Evolutionary conservation across 2,888 invertebrate species (phyloP).

Genomic region (Machimus atricapillus): DNA sequence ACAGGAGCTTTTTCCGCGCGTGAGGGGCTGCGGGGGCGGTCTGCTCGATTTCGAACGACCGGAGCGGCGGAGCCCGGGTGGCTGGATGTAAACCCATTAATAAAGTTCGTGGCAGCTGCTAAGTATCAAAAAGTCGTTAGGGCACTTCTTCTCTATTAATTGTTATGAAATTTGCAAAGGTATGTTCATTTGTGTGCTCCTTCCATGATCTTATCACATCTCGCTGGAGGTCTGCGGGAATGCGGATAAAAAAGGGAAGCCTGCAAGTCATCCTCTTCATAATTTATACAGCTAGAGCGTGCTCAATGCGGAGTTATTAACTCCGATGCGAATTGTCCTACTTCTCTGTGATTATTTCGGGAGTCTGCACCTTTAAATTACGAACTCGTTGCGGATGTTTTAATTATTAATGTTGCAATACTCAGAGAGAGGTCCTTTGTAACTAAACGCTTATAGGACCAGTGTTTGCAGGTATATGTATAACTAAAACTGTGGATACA

Average conservation of each 20-base stretch:
- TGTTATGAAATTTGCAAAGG: conserved; percentile 42
- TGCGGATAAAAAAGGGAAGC: conserved; percentile 7
- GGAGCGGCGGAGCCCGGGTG: neutral
- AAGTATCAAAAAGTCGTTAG: conserved; percentile 49
- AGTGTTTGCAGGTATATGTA: neutral
- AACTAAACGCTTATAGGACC: too few species aligned
- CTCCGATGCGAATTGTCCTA: neutral
- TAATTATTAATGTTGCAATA: neutral
- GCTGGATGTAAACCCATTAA: conserved; percentile 45
- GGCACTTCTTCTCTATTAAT: conserved; percentile 48
- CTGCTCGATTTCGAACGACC: neutral
- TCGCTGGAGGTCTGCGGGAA: neutral
- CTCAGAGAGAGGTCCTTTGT: neutral
- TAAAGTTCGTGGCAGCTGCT: conserved; percentile 47
- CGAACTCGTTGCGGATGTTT: neutral
- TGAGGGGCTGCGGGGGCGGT: neutral
- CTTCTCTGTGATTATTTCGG: neutral
- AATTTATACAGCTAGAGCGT: conserved; percentile 15
- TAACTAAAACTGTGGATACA: too few species aligned
- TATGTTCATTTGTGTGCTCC: conserved; percentile 10
- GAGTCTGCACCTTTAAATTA: neutral
- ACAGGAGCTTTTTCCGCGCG: neutral
- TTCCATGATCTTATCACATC: conserved; percentile 27
- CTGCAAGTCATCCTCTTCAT: conserved; percentile 33
- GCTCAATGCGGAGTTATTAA: conserved; percentile 26